Conservation (phyloP, 2,888 invertebrate species). For the Acrobasis repandana region DNA sequence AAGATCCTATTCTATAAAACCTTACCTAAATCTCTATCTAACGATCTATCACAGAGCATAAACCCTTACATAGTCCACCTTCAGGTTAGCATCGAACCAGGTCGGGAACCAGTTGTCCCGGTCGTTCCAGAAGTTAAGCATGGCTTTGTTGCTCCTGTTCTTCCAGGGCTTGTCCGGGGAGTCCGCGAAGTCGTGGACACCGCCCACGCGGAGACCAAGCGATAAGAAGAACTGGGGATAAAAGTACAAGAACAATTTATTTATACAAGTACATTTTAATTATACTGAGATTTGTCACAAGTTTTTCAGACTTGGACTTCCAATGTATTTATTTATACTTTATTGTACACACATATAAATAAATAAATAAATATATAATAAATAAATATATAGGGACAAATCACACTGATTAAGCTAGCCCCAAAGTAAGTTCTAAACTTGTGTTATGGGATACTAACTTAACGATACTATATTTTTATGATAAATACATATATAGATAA, state of each 20-base stretch:
- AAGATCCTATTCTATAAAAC: not conserved
- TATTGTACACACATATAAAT: too few relatives aligned
- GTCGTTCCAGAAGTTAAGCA: slow-evolving; percentile 85
- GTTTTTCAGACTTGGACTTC: too few relatives aligned
- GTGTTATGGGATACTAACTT: too few relatives aligned
- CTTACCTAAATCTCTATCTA: not conserved
- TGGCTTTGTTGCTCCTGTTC: slow-evolving; percentile 85
- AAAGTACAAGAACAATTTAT: not conserved
- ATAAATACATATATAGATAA: too few relatives aligned
- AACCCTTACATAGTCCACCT: slow-evolving; percentile 84
- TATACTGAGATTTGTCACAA: too few relatives aligned
- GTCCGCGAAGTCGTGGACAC: slow-evolving; percentile 88
- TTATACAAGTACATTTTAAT: too few relatives aligned
- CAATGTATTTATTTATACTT: too few relatives aligned
- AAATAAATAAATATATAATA: too few relatives aligned
- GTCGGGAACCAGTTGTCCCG: slow-evolving; percentile 82
- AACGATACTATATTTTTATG: too few relatives aligned
- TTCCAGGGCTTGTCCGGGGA: slow-evolving; percentile 88
- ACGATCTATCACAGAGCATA: slow-evolving; percentile 68
- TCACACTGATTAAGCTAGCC: too few relatives aligned
- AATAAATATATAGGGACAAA: too few relatives aligned
- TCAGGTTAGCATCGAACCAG: slow-evolving; percentile 84
- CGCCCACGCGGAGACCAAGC: slow-evolving; percentile 91
- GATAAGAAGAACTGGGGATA: slow-evolving; percentile 87
- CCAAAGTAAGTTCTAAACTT: too few relatives aligned